These are phyloP conservation scores for Scelioninae gen. 2 DNA, from an alignment of 2,888 invertebrate species.

Conservation along the genomic window DNA sequence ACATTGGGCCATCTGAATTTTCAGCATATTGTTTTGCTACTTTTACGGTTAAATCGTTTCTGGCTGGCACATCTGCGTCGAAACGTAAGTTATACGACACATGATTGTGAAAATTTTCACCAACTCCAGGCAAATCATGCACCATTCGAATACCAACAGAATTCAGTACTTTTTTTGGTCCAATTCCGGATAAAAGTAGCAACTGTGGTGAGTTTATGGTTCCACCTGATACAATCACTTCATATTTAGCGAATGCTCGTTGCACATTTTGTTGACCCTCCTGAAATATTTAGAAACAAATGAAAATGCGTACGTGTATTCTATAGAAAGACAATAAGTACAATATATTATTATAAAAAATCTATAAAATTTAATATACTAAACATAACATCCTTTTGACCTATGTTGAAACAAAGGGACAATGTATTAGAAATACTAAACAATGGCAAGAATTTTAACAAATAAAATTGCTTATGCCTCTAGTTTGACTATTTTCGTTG, in stretches of 20 bases:
- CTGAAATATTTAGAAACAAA: constrained; percentile 21
- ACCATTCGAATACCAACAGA: constrained; percentile 78
- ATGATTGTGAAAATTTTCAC: constrained; percentile 83
- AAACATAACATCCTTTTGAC: no score
- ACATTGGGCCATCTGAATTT: constrained; percentile 79
- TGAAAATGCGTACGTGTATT: no score
- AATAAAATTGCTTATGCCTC: no score
- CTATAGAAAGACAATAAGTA: no score
- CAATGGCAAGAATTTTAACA: no score
- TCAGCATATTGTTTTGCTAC: constrained; percentile 12
- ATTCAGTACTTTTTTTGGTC: constrained; percentile 78
- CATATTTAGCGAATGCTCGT: constrained; percentile 63
- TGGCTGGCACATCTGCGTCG: constrained; percentile 75
- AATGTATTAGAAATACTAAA: no score
- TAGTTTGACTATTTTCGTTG: no score
- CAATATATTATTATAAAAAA: no score
- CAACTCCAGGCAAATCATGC: constrained; percentile 81
- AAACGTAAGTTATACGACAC: constrained; percentile 79
- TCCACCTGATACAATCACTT: constrained; percentile 80
- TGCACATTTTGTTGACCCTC: constrained; percentile 50
- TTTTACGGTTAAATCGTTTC: constrained; percentile 60
- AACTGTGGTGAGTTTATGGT: constrained; percentile 82
- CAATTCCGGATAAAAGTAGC: constrained; percentile 82
- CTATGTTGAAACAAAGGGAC: no score
- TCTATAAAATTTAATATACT: no score